Percentiles rank a stretch among this genome's conserved stretches.
phyloP scores from a whole-genome alignment of 2,113 vertebrate species.

The Nycticebus coucang region DNA sequence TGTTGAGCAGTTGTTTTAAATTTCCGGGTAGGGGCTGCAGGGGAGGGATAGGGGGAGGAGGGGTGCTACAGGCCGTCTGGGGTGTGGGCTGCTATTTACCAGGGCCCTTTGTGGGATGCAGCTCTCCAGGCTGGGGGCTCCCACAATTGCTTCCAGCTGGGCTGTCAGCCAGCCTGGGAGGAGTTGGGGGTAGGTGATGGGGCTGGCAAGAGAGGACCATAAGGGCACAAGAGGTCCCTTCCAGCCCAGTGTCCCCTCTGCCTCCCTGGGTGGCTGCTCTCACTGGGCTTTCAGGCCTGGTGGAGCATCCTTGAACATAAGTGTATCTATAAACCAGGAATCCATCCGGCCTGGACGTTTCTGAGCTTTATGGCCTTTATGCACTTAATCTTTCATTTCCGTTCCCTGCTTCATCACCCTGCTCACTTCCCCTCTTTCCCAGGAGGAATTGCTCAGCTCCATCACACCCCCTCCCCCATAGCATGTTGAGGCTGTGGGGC shows the following conservation, averaged over 20 bases:
- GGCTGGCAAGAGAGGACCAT: slow-evolving; percentile 1
- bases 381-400: slow-evolving; percentile 81
- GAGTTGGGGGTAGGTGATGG: background rate
- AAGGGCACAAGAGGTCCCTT: slow-evolving; percentile 20
- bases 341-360: slow-evolving; percentile 71
- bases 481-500: background rate
- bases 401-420: slow-evolving; percentile 74
- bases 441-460: slow-evolving; percentile 52
- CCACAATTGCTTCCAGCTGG: slow-evolving; percentile 82
- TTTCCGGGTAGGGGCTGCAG: slow-evolving; percentile 79
- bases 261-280: slow-evolving; percentile 48
- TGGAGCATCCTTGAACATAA: slow-evolving; percentile 54
- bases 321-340: slow-evolving; percentile 70
- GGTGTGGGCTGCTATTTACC: slow-evolving; percentile 78
- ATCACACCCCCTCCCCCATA: background rate
- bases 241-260: background rate
- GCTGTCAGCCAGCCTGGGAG: slow-evolving; percentile 64
- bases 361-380: slow-evolving; percentile 75
- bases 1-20: slow-evolving; percentile 82
- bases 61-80: slow-evolving; percentile 69
- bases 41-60: background rate
- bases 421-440: slow-evolving; percentile 77
- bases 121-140: slow-evolving; percentile 70
- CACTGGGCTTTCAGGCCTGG: background rate
- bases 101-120: slow-evolving; percentile 73